Conservation (phyloP, 2,797 vertebrate genomes). For the Pachyuromys duprasi region DNA sequence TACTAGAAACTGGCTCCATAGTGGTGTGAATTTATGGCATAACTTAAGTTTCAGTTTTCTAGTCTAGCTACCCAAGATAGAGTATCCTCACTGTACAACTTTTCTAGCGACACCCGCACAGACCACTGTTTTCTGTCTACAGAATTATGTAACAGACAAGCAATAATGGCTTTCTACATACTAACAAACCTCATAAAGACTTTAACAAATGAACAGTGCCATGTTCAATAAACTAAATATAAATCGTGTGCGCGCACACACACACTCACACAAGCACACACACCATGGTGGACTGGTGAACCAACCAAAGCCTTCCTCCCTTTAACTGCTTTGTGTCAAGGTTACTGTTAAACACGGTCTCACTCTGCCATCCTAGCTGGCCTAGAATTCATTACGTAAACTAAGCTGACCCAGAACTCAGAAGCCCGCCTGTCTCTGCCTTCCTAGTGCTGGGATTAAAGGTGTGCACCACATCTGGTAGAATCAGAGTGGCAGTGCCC, state of each 20-base stretch:
- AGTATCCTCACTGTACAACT: neutral
- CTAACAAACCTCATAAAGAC: constrained; percentile 26
- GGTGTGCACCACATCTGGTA: neutral
- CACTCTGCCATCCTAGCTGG: neutral
- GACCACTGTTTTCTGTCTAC: neutral
- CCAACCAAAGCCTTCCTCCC: neutral
- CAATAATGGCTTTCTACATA: neutral
- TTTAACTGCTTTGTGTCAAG: neutral
- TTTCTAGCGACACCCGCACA: constrained; percentile 11
- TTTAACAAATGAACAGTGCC: neutral
- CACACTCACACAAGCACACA: too few relatives aligned
- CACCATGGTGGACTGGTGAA: neutral
- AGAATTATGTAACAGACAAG: neutral
- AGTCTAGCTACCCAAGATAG: neutral
- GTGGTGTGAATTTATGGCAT: neutral
- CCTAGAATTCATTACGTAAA: neutral
- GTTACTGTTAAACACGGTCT: neutral
- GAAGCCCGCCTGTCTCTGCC: neutral
- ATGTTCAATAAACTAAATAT: constrained; percentile 15
- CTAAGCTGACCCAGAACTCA: neutral
- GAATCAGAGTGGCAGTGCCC: neutral
- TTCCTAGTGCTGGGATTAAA: neutral
- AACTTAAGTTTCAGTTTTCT: constrained; percentile 1
- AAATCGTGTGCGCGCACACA: neutral
- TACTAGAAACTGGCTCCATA: neutral